These are phyloP conservation scores for Rhinoptilus africanus DNA, from an alignment of 2,113 vertebrate species.

Conservation along the genomic window DNA sequence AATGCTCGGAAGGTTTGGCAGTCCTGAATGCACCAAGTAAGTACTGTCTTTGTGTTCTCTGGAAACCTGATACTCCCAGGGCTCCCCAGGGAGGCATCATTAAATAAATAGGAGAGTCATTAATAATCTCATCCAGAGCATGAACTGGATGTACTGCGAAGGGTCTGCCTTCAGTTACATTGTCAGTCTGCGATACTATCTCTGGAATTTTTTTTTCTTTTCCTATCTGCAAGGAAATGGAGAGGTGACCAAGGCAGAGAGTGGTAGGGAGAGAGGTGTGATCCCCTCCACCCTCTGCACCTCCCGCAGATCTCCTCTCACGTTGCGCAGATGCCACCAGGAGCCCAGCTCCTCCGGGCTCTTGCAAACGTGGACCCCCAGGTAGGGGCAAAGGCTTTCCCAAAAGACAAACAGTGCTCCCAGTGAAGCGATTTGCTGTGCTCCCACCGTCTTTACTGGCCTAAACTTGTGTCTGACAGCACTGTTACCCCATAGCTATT, in stretches of 20 bases:
- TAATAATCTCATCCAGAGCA: neutral
- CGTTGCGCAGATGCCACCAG: accelerated
- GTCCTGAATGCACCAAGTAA: neutral
- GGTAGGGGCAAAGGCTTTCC: neutral
- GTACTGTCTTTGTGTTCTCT: neutral
- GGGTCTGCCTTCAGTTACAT: neutral
- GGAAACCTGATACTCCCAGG: neutral
- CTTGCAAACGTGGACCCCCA: accelerated
- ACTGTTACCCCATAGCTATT: neutral
- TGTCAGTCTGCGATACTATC: neutral
- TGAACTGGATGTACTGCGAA: neutral
- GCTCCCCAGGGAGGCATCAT: neutral
- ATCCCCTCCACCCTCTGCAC: neutral
- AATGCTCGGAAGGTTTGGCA: neutral
- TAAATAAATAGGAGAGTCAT: neutral
- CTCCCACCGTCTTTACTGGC: neutral
- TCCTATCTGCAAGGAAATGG: neutral
- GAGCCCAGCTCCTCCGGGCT: neutral
- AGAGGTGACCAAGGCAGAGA: neutral
- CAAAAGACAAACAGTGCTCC: neutral
- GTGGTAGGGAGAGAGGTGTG: neutral
- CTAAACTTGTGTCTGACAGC: neutral
- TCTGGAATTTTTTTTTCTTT: neutral
- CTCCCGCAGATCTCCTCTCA: neutral
- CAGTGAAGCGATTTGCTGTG: accelerated